These are phyloP conservation scores for Neoaliturus tenellus DNA, from an alignment of 2,888 invertebrate genomes.

Conservation along the genomic window DNA sequence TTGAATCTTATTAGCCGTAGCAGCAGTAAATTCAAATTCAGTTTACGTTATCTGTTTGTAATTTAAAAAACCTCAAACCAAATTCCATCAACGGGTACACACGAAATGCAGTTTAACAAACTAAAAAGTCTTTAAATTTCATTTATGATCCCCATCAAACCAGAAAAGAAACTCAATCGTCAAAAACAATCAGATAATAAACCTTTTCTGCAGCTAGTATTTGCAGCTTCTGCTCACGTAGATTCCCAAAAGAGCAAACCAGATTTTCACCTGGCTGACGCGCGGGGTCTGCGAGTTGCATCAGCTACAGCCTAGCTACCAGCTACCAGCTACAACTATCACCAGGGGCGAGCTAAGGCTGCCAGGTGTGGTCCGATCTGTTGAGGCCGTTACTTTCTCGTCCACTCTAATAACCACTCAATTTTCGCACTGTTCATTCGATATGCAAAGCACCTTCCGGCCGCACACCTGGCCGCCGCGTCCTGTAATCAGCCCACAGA, in stretches of 20 bases:
- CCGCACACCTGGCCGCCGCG: conserved; percentile 25
- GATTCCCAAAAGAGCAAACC: not conserved
- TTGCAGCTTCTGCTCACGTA: too few species aligned
- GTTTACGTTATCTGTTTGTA: too few species aligned
- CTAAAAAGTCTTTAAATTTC: too few species aligned
- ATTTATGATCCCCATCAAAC: too few species aligned
- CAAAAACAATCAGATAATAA: too few species aligned
- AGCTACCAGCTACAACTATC: not conserved
- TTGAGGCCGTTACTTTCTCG: conserved; percentile 31
- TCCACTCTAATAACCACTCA: conserved; percentile 34
- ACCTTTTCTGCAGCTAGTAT: too few species aligned
- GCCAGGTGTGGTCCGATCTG: not conserved
- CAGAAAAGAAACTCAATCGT: too few species aligned
- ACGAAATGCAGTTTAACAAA: too few species aligned
- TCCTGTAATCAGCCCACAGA: not conserved
- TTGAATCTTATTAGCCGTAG: too few species aligned
- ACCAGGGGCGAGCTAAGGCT: not conserved
- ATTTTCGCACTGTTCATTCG: conserved; percentile 36
- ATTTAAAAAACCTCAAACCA: too few species aligned
- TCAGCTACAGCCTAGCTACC: not conserved
- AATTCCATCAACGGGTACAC: too few species aligned
- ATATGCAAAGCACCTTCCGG: not conserved
- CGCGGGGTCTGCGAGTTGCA: not conserved
- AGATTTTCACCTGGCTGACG: not conserved
- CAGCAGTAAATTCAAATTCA: too few species aligned